Percentiles rank a stretch among this genome's conserved stretches.
Evolutionary conservation across 2,888 invertebrate genomes (phyloP).

Genomic region (Colletes collaris): DNA sequence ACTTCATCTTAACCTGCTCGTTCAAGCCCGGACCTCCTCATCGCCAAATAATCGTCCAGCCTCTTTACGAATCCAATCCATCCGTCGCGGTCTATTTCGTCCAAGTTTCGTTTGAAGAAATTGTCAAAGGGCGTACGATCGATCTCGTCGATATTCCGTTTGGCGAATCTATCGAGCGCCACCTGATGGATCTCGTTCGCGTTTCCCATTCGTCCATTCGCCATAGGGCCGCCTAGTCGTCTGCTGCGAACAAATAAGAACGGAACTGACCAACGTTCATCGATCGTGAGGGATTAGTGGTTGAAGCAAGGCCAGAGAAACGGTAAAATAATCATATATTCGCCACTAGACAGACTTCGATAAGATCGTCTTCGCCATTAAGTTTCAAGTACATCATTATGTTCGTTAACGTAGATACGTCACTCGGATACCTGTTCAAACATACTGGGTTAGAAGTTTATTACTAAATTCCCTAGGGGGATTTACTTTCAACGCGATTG

Average conservation of each 20-base stretch:
- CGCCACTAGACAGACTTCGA: too few species aligned
- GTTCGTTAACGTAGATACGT: too few species aligned
- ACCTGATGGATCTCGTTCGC: constrained; percentile 85
- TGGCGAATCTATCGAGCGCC: constrained; percentile 84
- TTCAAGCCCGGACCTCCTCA: background rate
- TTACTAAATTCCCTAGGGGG: too few species aligned
- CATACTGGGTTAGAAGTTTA: too few species aligned
- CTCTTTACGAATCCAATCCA: constrained; percentile 83
- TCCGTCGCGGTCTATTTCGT: constrained; percentile 83
- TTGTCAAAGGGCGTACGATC: constrained; percentile 86
- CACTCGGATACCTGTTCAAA: too few species aligned
- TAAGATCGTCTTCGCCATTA: too few species aligned
- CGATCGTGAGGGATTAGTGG: too few species aligned
- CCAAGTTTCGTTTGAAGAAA: constrained; percentile 85
- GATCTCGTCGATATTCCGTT: constrained; percentile 87
- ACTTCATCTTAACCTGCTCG: constrained; percentile 9
- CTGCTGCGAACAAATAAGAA: constrained; percentile 24
- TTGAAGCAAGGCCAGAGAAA: too few species aligned
- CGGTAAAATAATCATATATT: too few species aligned
- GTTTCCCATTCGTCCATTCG: background rate
- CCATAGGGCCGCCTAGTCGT: background rate
- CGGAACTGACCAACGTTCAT: too few species aligned
- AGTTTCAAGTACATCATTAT: too few species aligned
- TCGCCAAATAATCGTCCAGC: constrained; percentile 44
- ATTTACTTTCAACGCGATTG: too few species aligned